Percentiles rank a stretch among this genome's conserved stretches.
These are phyloP conservation scores for Eupeodes corollae DNA, from an alignment of 1,140 invertebrate genomes.

Conservation along the genomic window DNA sequence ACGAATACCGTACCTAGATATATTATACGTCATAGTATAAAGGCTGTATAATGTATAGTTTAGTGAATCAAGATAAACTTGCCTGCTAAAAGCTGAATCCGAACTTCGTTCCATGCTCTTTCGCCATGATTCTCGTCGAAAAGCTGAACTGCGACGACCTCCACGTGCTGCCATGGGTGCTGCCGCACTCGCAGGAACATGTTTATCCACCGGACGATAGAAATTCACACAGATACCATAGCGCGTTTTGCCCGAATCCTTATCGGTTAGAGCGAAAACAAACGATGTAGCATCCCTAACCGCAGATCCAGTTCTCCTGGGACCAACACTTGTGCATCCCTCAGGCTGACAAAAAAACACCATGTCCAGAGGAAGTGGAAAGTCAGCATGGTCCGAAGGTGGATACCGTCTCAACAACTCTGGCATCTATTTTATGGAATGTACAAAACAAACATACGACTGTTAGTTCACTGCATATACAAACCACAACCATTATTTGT, in stretches of 20 bases:
- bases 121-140: slow-evolving; percentile 73
- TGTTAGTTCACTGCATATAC: no score
- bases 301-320: slow-evolving; percentile 58
- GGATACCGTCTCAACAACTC: slow-evolving; percentile 93
- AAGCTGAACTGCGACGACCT: slow-evolving; percentile 45
- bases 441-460: background rate
- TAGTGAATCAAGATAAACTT: no score
- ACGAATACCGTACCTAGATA: no score
- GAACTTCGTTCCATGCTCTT: slow-evolving; percentile 83
- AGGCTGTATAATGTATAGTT: no score
- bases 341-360: slow-evolving; percentile 99
- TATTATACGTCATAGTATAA: no score
- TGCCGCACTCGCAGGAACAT: slow-evolving; percentile 16
- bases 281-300: slow-evolving; percentile 88
- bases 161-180: slow-evolving; percentile 11
- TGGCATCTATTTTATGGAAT: slow-evolving; percentile 50
- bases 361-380: slow-evolving; percentile 92
- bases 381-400: slow-evolving; percentile 93
- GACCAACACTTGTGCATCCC: slow-evolving; percentile 86
- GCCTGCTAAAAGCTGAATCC: slow-evolving; percentile 86
- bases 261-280: slow-evolving; percentile 97
- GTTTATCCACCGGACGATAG: slow-evolving; percentile 76
- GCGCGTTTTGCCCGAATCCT: slow-evolving; percentile 85
- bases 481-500: background rate
- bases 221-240: slow-evolving; percentile 98